Evolutionary conservation across 2,888 invertebrate genomes (phyloP), one percentile per base, ranked within the genome.

Genomic region (Automeris io): DNA sequence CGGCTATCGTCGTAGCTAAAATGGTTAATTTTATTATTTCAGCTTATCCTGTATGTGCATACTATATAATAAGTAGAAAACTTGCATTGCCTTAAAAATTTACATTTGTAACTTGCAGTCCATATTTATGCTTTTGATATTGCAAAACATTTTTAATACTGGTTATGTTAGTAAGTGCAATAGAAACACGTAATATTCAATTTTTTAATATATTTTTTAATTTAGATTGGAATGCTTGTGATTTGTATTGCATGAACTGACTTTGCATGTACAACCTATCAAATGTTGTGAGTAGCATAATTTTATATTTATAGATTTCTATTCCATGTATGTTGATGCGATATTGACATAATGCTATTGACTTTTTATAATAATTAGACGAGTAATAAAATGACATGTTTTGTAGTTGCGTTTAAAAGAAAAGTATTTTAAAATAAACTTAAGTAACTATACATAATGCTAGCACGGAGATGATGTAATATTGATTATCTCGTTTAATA

Each of bases 1-100:
- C 70, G 67, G 74, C 77, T 79, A 74, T 67, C 72, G 68, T 65
- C 69, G 62, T 66, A 60, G 65, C 57, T 52, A 55, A 62, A 73
- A 72, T 76, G 67, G 65, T 74, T 71, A 61, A 58, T 67, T 54
- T 54, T 47, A 64, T 49, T 55, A 47, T 54, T 41, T 44, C 56
- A 57, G 64, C 66, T 67, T 65, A 49, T 58, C 61, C 52, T 67
- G 47, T 54, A n/a, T n/a, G n/a, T n/a, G n/a, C n/a, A n/a, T n/a
- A n/a, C n/a, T n/a, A n/a, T n/a, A n/a, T n/a, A n/a, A n/a, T 60
- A 45, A 46, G 57, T 69, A 68, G 61, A 57, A 9, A 34, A 13
- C 19, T 12, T 8, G 4, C 18, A 24, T 42, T 52, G 44, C 36
- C 35, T 39, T 19, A 26, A 41, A n/a, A n/a, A n/a, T n/a, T 18